Evolutionary conservation across 2,888 invertebrate genomes (phyloP).

Genomic region (Didymodactylos carnosus): DNA sequence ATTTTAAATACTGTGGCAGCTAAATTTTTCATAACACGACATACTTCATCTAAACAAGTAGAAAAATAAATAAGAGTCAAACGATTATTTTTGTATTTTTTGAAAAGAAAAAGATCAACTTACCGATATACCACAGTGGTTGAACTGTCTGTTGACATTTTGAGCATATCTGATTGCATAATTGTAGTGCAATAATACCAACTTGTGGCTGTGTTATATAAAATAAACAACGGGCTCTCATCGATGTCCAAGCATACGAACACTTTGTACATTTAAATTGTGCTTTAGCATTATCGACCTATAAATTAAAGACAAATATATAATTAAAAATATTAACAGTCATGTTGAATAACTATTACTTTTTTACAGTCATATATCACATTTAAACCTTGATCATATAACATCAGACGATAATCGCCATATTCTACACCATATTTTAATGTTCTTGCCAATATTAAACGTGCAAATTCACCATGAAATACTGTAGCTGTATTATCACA

Average conservation of each 20-base stretch:
- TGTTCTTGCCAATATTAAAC: background rate
- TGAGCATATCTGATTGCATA: background rate
- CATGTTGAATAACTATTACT: too few species aligned
- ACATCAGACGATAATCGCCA: background rate
- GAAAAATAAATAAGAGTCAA: too few species aligned
- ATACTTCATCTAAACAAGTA: background rate
- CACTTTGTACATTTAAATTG: background rate
- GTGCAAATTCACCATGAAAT: background rate
- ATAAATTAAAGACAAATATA: too few species aligned
- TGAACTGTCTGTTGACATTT: background rate
- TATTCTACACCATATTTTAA: background rate
- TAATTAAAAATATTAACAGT: too few species aligned
- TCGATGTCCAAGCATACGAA: background rate
- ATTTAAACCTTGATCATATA: background rate
- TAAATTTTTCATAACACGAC: background rate
- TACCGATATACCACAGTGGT: background rate
- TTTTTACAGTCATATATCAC: too few species aligned
- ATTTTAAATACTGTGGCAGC: background rate
- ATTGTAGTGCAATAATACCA: background rate
- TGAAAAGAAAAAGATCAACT: background rate
- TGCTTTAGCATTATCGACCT: background rate
- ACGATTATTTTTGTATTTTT: background rate
- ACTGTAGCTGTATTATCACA: background rate
- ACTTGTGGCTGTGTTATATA: background rate
- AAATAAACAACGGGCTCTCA: background rate